A percentile compares a stretch with the other conserved stretches of the same genome.
phyloP scores from a whole-genome alignment of 2,797 vertebrate genomes.

The Paguma larvata region DNA sequence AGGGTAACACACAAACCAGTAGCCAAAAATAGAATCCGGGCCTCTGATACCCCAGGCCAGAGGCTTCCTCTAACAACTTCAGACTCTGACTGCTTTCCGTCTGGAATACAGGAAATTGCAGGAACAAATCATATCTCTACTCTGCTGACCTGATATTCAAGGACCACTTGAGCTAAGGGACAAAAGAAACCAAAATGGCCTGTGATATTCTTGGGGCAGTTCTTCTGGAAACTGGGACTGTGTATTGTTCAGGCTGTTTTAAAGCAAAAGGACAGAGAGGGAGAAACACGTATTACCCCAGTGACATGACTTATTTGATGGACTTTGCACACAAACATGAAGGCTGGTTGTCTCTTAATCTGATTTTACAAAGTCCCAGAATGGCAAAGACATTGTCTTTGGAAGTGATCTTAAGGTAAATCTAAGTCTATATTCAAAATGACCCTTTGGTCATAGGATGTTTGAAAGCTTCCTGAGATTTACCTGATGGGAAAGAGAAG shows the following conservation, averaged over 20 bases:
- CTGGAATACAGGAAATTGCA: neutral
- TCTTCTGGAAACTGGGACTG: neutral
- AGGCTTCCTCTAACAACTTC: neutral
- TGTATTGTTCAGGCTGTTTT: slow-evolving; percentile 13
- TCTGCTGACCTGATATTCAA: neutral
- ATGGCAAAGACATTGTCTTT: neutral
- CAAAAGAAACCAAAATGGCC: slow-evolving; percentile 34
- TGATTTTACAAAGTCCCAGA: slow-evolving; percentile 20
- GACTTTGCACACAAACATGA: neutral
- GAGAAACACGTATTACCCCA: neutral
- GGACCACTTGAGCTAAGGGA: neutral
- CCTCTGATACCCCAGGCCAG: neutral
- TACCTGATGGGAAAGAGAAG: neutral
- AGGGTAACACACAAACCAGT: neutral
- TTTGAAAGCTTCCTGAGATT: neutral
- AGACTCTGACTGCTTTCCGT: neutral
- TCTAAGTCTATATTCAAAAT: neutral
- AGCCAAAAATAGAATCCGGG: neutral
- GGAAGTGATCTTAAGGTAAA: slow-evolving; percentile 48
- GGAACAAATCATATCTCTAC: neutral
- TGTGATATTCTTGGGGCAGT: neutral
- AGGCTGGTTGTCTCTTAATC: neutral
- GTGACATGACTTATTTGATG: slow-evolving; percentile 4
- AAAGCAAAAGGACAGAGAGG: slow-evolving; percentile 14
- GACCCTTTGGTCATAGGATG: neutral